phyloP scores from a whole-genome alignment of 2,888 invertebrate species.

The Pristionchus arcanus region DNA sequence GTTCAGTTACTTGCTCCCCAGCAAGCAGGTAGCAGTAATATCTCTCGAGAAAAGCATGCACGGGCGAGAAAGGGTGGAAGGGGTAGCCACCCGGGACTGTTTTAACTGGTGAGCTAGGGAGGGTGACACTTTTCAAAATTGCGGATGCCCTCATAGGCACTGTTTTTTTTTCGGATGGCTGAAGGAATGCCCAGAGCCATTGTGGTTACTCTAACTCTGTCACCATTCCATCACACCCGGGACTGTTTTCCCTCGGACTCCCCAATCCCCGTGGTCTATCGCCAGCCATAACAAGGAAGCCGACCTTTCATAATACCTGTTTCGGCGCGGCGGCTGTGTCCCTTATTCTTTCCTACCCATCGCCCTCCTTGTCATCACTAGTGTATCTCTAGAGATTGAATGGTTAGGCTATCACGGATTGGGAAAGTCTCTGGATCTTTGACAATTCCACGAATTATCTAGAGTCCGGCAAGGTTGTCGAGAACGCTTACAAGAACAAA shows the following conservation, averaged over 20 bases:
- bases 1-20: background rate
- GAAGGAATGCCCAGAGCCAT: too few relatives aligned
- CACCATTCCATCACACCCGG: too few relatives aligned
- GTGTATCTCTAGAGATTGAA: too few relatives aligned
- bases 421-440: too few relatives aligned
- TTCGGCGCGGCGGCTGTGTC: background rate
- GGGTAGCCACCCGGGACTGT: background rate
- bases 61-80: background rate
- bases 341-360: background rate
- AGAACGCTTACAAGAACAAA: too few relatives aligned
- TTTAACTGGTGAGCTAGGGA: too few relatives aligned
- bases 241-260: background rate
- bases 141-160: too few relatives aligned
- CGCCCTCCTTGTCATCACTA: background rate
- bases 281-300: background rate
- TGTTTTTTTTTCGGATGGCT: too few relatives aligned
- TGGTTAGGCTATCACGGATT: background rate
- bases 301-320: conserved; percentile 37
- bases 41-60: background rate
- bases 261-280: background rate
- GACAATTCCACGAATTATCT: too few relatives aligned
- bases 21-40: background rate
- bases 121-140: too few relatives aligned
- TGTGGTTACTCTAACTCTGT: too few relatives aligned
- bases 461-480: too few relatives aligned